These are phyloP conservation scores for Parnassius mnemosyne DNA, from an alignment of 2,888 invertebrate genomes.

Conservation along the genomic window DNA sequence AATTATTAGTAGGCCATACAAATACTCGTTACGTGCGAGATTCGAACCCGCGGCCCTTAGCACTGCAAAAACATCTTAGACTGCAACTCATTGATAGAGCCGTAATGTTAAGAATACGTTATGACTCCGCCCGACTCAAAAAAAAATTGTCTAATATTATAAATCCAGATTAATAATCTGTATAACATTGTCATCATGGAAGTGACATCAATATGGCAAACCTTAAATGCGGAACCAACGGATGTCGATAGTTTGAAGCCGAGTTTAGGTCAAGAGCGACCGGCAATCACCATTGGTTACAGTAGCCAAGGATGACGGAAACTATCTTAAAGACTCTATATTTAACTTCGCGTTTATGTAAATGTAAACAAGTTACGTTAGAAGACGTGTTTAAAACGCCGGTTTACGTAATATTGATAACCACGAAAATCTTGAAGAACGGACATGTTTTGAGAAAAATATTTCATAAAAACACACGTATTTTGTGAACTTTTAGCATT, in stretches of 20 bases:
- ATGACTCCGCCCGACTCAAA: not conserved
- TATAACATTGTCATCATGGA: constrained; percentile 3
- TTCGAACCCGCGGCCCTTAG: too few relatives aligned
- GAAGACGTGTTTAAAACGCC: constrained; percentile 7
- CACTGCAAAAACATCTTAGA: too few relatives aligned
- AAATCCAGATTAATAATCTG: too few relatives aligned
- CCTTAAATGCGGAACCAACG: constrained; percentile 28
- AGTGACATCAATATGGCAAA: constrained; percentile 5
- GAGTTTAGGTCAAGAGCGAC: constrained; percentile 66
- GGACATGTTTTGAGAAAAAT: too few relatives aligned
- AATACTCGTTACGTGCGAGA: too few relatives aligned
- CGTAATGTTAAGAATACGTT: too few relatives aligned
- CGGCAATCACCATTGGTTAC: constrained; percentile 51
- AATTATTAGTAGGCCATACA: too few relatives aligned
- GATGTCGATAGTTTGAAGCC: constrained; percentile 23
- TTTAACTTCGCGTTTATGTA: constrained; percentile 23
- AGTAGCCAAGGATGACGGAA: constrained; percentile 50
- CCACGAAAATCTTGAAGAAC: not conserved
- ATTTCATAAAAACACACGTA: too few relatives aligned
- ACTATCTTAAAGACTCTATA: constrained; percentile 36
- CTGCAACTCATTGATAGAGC: too few relatives aligned
- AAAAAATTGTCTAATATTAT: too few relatives aligned
- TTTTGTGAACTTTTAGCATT: too few relatives aligned
- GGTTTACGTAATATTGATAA: constrained; percentile 15
- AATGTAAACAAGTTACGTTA: constrained; percentile 22